Percentiles rank a stretch among this genome's conserved stretches.
phyloP scores from a whole-genome alignment of 2,797 vertebrate genomes.

The Hozukius guyotensis region DNA sequence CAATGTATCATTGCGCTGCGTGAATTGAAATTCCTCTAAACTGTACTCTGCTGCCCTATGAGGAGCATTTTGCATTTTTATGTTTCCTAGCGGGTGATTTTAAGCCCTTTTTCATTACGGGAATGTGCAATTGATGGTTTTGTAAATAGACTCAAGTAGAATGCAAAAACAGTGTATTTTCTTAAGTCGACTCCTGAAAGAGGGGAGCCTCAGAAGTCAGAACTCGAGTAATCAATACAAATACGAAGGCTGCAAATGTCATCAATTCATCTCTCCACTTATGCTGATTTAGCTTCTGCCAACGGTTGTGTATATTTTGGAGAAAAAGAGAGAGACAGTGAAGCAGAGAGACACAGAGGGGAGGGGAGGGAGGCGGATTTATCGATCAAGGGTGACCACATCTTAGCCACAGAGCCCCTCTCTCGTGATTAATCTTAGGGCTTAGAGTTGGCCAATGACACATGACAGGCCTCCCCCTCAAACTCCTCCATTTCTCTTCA shows the following conservation, averaged over 20 bases:
- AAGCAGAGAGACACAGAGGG: slow-evolving; percentile 47
- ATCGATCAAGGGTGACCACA: slow-evolving; percentile 86
- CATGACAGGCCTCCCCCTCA: slow-evolving; percentile 84
- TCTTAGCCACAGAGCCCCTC: slow-evolving; percentile 82
- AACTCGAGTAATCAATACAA: slow-evolving; percentile 66
- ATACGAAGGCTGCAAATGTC: slow-evolving; percentile 72
- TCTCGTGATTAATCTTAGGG: slow-evolving; percentile 85
- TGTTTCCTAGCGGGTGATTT: slow-evolving; percentile 39
- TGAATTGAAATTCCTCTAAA: slow-evolving; percentile 47
- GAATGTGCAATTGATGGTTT: slow-evolving; percentile 57
- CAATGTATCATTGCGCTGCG: slow-evolving; percentile 10
- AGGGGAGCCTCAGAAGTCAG: slow-evolving; percentile 47
- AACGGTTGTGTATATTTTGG: slow-evolving; percentile 54
- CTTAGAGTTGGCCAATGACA: slow-evolving; percentile 85
- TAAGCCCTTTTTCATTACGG: slow-evolving; percentile 55
- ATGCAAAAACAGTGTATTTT: slow-evolving; percentile 50
- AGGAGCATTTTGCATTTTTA: slow-evolving; percentile 22
- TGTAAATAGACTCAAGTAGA: slow-evolving; percentile 56
- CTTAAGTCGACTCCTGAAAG: slow-evolving; percentile 51
- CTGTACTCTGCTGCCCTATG: slow-evolving; percentile 22
- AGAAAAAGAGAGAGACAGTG: slow-evolving; percentile 42
- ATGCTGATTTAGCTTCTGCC: slow-evolving; percentile 73
- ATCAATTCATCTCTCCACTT: slow-evolving; percentile 80
- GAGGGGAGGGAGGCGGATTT: slow-evolving; percentile 68
- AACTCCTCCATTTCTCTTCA: slow-evolving; percentile 88